A percentile compares a stretch with the other conserved stretches of the same genome.
phyloP scores from a whole-genome alignment of 2,797 vertebrate species.

The Lagorchestes hirsutus region DNA sequence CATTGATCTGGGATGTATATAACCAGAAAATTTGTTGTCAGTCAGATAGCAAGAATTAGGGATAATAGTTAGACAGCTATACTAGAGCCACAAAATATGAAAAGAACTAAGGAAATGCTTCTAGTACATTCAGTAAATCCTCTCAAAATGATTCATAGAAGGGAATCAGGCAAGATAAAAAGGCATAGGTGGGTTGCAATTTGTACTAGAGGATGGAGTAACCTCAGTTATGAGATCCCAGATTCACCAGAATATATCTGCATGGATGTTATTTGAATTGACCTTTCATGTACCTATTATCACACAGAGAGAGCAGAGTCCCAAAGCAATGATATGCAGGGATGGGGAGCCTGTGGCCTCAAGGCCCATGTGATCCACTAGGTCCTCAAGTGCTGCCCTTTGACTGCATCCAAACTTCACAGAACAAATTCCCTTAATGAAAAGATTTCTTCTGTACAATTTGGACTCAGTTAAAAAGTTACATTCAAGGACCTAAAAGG shows the following conservation, averaged over 20 bases:
- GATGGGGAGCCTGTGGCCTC: no score
- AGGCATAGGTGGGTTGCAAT: background rate
- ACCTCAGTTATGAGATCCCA: background rate
- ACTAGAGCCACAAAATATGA: background rate
- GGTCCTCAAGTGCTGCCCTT: no score
- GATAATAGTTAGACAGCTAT: background rate
- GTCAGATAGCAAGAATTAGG: background rate
- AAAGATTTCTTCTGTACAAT: no score
- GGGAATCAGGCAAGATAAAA: background rate
- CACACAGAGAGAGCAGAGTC: constrained; percentile 23
- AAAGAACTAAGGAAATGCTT: background rate
- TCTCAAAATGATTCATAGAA: background rate
- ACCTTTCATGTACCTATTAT: constrained; percentile 37
- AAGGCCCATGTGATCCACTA: no score
- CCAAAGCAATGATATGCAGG: background rate
- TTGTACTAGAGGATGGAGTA: background rate
- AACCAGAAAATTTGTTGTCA: background rate
- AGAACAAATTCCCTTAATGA: no score
- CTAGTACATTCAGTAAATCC: background rate
- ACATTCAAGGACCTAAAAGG: no score
- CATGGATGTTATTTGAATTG: constrained; percentile 33
- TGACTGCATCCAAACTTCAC: no score
- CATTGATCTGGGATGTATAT: background rate
- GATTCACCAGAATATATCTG: constrained; percentile 15
- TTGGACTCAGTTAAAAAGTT: no score